phyloP scores from a whole-genome alignment of 2,888 invertebrate species.

The Drosophila basisetae region DNA sequence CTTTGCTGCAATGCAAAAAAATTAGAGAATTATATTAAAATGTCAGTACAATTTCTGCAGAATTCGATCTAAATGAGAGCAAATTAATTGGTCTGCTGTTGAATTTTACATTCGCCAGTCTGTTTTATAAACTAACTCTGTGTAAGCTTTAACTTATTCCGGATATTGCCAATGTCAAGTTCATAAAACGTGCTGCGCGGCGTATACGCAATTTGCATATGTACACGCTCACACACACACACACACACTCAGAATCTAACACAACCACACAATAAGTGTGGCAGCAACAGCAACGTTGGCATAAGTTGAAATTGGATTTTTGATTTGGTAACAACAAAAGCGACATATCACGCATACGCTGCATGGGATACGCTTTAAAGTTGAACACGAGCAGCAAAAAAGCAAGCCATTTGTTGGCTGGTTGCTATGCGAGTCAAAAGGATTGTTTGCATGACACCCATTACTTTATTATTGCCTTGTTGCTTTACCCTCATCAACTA shows the following conservation, averaged over 20 bases:
- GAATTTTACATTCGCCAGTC: constrained; percentile 11
- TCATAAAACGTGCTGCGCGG: constrained; percentile 27
- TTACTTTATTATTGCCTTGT: constrained; percentile 5
- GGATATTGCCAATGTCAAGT: constrained; percentile 37
- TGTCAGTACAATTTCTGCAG: background rate
- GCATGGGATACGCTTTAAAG: constrained; percentile 41
- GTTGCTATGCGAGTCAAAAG: background rate
- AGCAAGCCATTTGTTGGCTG: background rate
- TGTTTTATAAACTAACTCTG: constrained; percentile 42
- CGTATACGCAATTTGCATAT: constrained; percentile 50
- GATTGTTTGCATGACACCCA: constrained; percentile 22
- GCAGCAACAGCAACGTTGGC: constrained; percentile 9
- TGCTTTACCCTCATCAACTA: background rate
- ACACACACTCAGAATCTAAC: background rate
- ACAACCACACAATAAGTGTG: background rate
- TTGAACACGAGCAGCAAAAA: background rate
- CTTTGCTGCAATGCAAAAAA: constrained; percentile 86
- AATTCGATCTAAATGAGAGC: constrained; percentile 5
- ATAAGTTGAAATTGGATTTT: constrained; percentile 51
- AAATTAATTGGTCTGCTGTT: constrained; percentile 29
- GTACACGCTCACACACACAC: constrained; percentile 1
- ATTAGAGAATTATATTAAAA: constrained; percentile 16
- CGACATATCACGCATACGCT: constrained; percentile 41
- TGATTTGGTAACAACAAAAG: constrained; percentile 40
- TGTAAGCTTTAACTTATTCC: constrained; percentile 9